Conservation (phyloP, 2,888 invertebrate genomes). For the Spatulosminthurus flaviceps region DNA sequence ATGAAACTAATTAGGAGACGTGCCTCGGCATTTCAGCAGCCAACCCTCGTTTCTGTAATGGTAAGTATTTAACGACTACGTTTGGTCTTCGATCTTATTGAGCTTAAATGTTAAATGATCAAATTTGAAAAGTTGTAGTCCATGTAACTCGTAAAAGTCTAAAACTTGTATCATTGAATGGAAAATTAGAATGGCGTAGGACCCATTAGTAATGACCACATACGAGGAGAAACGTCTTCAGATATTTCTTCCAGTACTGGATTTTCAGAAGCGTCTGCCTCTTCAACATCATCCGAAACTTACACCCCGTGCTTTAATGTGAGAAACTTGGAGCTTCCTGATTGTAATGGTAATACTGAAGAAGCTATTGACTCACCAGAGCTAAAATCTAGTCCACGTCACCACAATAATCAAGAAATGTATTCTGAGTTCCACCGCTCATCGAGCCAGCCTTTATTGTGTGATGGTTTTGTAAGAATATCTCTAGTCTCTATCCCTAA, state of each 20-base stretch:
- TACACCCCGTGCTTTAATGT: background rate
- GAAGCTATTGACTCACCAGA: background rate
- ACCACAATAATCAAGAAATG: background rate
- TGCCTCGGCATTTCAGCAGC: constrained; percentile 27
- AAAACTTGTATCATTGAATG: no score
- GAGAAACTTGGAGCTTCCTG: background rate
- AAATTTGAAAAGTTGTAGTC: no score
- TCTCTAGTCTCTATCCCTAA: no score
- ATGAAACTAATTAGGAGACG: constrained; percentile 64
- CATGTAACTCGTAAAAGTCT: no score
- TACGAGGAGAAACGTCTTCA: constrained; percentile 56
- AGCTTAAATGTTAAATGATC: no score
- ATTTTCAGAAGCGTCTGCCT: constrained; percentile 40
- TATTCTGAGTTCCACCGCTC: background rate
- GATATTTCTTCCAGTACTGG: constrained; percentile 42
- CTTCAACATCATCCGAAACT: constrained; percentile 17
- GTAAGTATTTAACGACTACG: no score
- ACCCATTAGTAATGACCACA: constrained; percentile 42
- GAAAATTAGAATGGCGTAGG: no score
- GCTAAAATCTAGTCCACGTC: background rate
- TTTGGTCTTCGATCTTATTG: no score
- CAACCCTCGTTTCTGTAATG: background rate
- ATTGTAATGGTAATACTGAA: background rate
- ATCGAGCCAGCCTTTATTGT: background rate
- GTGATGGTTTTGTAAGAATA: background rate